A percentile compares a stretch with the other conserved stretches of the same genome.
Evolutionary conservation across 2,113 vertebrate genomes (phyloP).

Genomic region (Alouatta palliata): DNA sequence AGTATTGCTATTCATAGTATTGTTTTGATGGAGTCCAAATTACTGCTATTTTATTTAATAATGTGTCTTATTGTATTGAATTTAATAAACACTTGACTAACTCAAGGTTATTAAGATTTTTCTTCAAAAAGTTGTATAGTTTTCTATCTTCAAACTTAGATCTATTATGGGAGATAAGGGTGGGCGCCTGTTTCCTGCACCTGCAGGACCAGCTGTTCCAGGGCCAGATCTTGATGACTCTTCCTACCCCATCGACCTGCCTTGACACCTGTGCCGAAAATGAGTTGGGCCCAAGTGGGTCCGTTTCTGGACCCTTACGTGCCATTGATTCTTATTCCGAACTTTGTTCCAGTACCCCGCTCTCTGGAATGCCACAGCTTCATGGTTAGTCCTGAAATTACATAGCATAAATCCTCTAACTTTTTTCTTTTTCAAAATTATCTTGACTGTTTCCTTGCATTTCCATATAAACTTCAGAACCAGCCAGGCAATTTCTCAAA

Average conservation of each 20-base stretch:
- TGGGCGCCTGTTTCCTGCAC: background rate
- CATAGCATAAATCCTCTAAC: no score
- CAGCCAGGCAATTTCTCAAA: background rate
- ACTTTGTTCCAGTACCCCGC: background rate
- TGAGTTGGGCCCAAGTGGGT: background rate
- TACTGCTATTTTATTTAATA: background rate
- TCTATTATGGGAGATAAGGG: background rate
- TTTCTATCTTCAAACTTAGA: background rate
- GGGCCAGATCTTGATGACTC: fast-evolving
- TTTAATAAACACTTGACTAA: background rate
- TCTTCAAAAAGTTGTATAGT: background rate
- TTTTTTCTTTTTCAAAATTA: background rate
- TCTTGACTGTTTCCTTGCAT: background rate
- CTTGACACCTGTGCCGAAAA: no score
- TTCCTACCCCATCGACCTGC: background rate
- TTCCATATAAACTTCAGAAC: background rate
- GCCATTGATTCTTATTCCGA: fast-evolving
- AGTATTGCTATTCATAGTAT: background rate
- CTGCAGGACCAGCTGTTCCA: no score
- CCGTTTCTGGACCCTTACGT: no score
- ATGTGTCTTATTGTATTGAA: no score
- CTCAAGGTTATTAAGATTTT: background rate
- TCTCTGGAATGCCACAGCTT: background rate
- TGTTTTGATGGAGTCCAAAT: background rate
- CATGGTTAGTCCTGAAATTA: background rate